phyloP scores from a whole-genome alignment of 1,140 invertebrate genomes.

The Papilio polyxenes region DNA sequence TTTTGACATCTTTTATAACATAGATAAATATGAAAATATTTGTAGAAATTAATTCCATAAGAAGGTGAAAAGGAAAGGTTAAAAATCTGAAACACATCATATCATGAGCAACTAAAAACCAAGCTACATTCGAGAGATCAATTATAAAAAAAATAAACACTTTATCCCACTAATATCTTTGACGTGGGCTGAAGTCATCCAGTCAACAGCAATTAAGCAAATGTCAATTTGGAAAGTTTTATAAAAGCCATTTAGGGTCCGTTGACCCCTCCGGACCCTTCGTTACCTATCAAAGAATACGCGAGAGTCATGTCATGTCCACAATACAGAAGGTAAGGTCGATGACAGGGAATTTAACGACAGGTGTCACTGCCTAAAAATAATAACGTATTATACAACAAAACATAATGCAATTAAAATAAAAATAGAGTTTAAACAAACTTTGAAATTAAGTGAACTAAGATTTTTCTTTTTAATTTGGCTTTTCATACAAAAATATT shows the following conservation, averaged over 20 bases:
- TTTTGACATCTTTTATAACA: no score
- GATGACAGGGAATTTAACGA: not conserved
- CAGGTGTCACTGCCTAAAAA: not conserved
- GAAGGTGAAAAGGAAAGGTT: not conserved
- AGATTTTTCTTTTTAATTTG: no score
- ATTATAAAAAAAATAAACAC: not conserved
- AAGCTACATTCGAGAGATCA: not conserved
- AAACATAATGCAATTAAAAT: not conserved
- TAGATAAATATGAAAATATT: not conserved
- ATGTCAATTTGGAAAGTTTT: constrained; percentile 25
- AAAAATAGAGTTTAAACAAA: no score
- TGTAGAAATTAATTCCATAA: no score
- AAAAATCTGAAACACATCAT: not conserved
- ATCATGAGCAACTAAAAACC: not conserved
- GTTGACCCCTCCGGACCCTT: constrained; percentile 15
- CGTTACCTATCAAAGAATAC: constrained; percentile 6
- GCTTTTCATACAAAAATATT: no score
- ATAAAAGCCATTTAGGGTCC: constrained; percentile 14
- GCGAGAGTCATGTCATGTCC: not conserved
- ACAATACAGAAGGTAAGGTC: not conserved
- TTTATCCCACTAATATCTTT: not conserved
- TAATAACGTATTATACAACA: not conserved
- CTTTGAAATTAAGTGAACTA: no score
- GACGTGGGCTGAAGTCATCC: not conserved
- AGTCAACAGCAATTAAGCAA: constrained; percentile 17